These are phyloP conservation scores for Aphelenchoides fujianensis DNA, from an alignment of 1,140 invertebrate species.

Conservation along the genomic window DNA sequence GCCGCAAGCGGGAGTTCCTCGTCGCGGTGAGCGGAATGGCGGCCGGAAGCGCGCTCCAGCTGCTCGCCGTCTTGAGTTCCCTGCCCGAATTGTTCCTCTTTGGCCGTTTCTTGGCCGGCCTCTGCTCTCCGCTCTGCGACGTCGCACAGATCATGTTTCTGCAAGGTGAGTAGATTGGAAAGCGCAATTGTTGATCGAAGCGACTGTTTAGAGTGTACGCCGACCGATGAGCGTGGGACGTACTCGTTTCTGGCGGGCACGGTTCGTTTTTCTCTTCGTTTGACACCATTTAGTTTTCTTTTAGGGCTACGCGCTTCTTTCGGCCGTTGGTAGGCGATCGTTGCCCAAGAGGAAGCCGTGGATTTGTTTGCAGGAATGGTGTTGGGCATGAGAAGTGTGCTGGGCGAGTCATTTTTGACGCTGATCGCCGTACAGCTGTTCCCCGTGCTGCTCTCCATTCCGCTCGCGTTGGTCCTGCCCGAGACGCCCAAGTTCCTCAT, in stretches of 20 bases:
- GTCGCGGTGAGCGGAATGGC: background rate
- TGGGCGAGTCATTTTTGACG: constrained; percentile 40
- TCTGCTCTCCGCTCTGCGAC: constrained; percentile 8
- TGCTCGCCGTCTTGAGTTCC: background rate
- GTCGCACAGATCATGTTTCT: background rate
- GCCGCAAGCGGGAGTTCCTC: background rate
- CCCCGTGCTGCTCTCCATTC: constrained; percentile 33
- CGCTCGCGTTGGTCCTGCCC: constrained; percentile 47
- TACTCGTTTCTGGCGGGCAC: background rate
- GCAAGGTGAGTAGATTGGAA: no score
- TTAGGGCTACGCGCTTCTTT: constrained; percentile 8
- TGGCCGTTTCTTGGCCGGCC: background rate
- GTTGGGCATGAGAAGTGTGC: constrained; percentile 47
- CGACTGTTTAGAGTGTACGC: constrained; percentile 14
- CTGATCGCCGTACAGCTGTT: constrained; percentile 38
- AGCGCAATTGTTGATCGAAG: no score
- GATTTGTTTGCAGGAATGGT: no score
- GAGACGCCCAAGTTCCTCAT: constrained; percentile 52
- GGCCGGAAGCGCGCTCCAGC: background rate
- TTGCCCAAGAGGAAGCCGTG: no score
- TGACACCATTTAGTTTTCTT: no score
- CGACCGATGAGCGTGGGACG: background rate
- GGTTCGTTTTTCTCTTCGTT: no score
- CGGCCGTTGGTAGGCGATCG: no score
- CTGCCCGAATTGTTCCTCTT: constrained; percentile 2